Evolutionary conservation across 2,797 vertebrate species (phyloP).

Genomic region (Valencia hispanica): DNA sequence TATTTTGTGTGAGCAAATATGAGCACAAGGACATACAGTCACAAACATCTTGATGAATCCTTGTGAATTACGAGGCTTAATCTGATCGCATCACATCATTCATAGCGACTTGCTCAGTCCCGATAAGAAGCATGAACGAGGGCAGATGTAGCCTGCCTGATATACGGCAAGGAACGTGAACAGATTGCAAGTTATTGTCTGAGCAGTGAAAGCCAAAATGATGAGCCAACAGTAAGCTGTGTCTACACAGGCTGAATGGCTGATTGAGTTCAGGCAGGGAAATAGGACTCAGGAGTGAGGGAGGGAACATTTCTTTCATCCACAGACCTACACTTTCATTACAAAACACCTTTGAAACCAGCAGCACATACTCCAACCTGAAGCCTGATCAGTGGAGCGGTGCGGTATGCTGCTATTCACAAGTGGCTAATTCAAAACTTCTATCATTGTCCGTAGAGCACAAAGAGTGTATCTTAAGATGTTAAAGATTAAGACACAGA

Average conservation of each 20-base stretch:
- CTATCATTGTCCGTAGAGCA: constrained; percentile 23
- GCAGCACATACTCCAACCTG: constrained; percentile 58
- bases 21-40: constrained; percentile 43
- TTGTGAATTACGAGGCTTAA: constrained; percentile 45
- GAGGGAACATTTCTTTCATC: constrained; percentile 71
- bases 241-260: constrained; percentile 66
- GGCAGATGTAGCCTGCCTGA: constrained; percentile 62
- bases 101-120: constrained; percentile 34
- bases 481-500: constrained; percentile 48
- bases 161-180: constrained; percentile 65
- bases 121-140: constrained; percentile 54
- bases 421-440: constrained; percentile 50
- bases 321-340: constrained; percentile 67
- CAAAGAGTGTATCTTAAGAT: constrained; percentile 50
- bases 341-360: constrained; percentile 70
- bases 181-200: constrained; percentile 78
- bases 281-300: constrained; percentile 62
- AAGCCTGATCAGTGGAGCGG: constrained; percentile 57
- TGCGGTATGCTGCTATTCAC: constrained; percentile 47
- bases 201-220: constrained; percentile 72
- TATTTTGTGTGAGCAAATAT: constrained; percentile 62
- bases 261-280: constrained; percentile 68
- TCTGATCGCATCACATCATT: constrained; percentile 58
- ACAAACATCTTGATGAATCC: constrained; percentile 61
- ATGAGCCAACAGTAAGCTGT: constrained; percentile 67